Conservation (phyloP, 2,113 vertebrate genomes). For the Gobio gobio region DNA sequence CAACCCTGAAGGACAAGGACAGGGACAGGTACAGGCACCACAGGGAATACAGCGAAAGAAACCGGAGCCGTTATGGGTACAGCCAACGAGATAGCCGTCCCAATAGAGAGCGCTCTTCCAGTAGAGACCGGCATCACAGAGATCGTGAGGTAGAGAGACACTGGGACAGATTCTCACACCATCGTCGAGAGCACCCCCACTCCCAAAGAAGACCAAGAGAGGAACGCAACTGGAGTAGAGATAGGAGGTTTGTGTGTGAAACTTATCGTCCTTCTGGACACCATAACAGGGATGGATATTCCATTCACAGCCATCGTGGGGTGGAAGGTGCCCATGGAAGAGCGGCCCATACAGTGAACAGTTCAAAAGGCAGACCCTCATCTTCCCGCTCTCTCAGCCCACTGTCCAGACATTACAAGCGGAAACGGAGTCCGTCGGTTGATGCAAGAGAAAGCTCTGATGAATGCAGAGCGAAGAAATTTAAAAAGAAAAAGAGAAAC, state of each 20-base stretch:
- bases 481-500: slow-evolving; percentile 92
- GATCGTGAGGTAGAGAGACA: slow-evolving; percentile 70
- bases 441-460: slow-evolving; percentile 57
- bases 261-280: slow-evolving; percentile 58
- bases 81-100: slow-evolving; percentile 67
- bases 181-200: slow-evolving; percentile 66
- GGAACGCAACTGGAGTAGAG: slow-evolving; percentile 60
- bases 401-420: slow-evolving; percentile 46
- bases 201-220: slow-evolving; percentile 68
- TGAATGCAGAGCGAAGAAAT: slow-evolving; percentile 76
- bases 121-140: slow-evolving; percentile 72
- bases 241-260: slow-evolving; percentile 66
- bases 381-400: slow-evolving; percentile 49
- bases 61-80: slow-evolving; percentile 67
- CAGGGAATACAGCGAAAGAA: slow-evolving; percentile 70
- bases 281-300: slow-evolving; percentile 63
- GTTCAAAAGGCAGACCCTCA: slow-evolving; percentile 62
- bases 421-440: slow-evolving; percentile 59
- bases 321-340: slow-evolving; percentile 54
- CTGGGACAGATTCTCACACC: slow-evolving; percentile 73
- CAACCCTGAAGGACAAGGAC: slow-evolving; percentile 65
- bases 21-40: slow-evolving; percentile 63
- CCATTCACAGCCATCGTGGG: slow-evolving; percentile 65
- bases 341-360: slow-evolving; percentile 59
- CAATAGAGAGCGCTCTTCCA: slow-evolving; percentile 74